Base-by-base conservation (phyloP, 2,888 invertebrate genomes). In the Pyrrhia umbra region DNA sequence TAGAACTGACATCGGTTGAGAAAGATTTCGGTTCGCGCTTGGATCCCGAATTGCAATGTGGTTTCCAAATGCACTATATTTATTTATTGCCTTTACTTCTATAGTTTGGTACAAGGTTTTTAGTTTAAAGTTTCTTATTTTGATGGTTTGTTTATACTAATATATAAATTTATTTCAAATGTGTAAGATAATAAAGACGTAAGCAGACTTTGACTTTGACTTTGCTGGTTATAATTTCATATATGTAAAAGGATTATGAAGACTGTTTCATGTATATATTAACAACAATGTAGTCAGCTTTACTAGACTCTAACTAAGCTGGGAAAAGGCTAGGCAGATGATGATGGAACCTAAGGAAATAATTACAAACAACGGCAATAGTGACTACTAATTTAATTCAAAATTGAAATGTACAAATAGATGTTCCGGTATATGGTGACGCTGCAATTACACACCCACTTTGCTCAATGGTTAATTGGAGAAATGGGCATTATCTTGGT, bases 21-120 rank as follows among this genome's bases (percentile, higher is more conserved):
- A 62, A 68, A 75, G 57, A 58, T 68, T 75, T 43, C 8, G 10
- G 54, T 51, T 45, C 40, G 21, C 9, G 27, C 25, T 50, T 6
- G 39, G 16, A 34, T 51, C 57, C 25, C 25, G 42, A 42, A 75
- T 56, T 40, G 62, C 45, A 55, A 23, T 58, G 62, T 15, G 57
- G 62, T 71, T 75, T 46, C 25, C 6, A 21, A 58, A 58, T 47
- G 63, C 62, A 58, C 21, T 18, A 43, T 18, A 72, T 75, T 58
- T 62, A 75, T 72, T 42, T 40, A 46, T 23, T 57, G 20, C 9
- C 16, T 20, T 27, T 10, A 2, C 10, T 46, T 18, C 2, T n/a
- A 18, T 30, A 18, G 25, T 52, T 4, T 27, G 25, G 18, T n/a
- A 25, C 23, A 25, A 15, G 4, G 30, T 10, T 51, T 40, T 15